Evolutionary conservation across 2,888 invertebrate genomes (phyloP).

Genomic region (Steromphala cineraria): DNA sequence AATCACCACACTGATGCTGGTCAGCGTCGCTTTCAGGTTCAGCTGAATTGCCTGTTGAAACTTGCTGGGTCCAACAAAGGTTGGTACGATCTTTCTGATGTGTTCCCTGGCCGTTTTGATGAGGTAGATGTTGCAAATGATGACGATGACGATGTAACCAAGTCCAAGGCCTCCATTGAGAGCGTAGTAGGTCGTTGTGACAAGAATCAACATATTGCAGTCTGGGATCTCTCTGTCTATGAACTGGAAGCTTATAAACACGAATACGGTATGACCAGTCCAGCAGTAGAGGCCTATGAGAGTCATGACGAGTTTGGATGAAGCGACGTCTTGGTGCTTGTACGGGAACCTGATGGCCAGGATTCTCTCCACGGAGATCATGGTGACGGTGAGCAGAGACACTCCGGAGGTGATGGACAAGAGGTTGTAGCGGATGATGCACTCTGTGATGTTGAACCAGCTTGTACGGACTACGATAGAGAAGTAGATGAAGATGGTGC

Average conservation of each 20-base stretch:
- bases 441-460: not conserved
- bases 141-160: not conserved
- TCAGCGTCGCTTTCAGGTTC: not conserved
- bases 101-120: not conserved
- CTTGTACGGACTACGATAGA: not conserved
- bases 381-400: not conserved
- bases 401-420: not conserved
- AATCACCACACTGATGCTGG: not conserved
- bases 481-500: not conserved
- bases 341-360: not conserved
- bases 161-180: not conserved
- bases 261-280: not conserved
- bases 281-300: not conserved
- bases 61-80: not conserved
- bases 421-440: not conserved
- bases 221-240: not conserved
- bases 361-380: not conserved
- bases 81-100: not conserved
- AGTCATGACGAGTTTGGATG: not conserved
- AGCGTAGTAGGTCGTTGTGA: not conserved
- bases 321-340: not conserved
- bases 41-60: not conserved
- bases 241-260: not conserved
- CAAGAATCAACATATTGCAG: not conserved
- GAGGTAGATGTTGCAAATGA: not conserved